Base-by-base conservation (phyloP, 92 coral and sea anemone species). In the Montipora capitata region DNA sequence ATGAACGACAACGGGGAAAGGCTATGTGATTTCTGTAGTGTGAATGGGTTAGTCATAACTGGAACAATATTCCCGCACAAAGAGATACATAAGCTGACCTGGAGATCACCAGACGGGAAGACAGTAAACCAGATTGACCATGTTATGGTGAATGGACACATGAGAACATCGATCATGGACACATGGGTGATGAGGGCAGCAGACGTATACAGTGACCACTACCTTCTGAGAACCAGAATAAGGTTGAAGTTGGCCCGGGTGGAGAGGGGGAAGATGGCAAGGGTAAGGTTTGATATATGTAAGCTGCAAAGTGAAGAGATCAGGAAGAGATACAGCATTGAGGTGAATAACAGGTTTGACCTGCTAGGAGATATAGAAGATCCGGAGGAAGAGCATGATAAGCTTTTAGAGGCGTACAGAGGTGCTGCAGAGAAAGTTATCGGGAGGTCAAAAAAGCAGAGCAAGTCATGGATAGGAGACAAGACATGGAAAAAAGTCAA, bases 121-220 rank as follows among this genome's bases (percentile, higher is more conserved):
- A 84, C 80, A 17, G 81, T 59, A 58, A 16, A 84, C 40, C 74
- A 41, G 63, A 42, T 73, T 13, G 81, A 84, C 16, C 88, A 73
- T 38, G 70, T 59, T 7, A 1, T 73, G 51, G 58, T 84, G 56
- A 84, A 83, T 71, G 80, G 88, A 3, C 11, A 51, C 81, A 83
- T 84, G 74, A 84, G 78, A 54, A 83, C 72, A 72, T 83, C 87
- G 1, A 71, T 83, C 8, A 51, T 68, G 41, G 87, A 54, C 43
- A 56, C 80, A 0, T 39, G 70, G 57, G 51, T 63, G 14, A 74
- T 75, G 67, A 17, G 76, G 59, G 76, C 68, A 39, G 89, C 82
- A 68, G 89, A 84, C 65, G 15, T 75, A 84, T 75, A 84, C 69
- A 64, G 88, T 56, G 75, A 74, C 82, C 82, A 75, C 75, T 84